Conservation (phyloP, 2,113 vertebrate species). For the Carlito syrichta region DNA sequence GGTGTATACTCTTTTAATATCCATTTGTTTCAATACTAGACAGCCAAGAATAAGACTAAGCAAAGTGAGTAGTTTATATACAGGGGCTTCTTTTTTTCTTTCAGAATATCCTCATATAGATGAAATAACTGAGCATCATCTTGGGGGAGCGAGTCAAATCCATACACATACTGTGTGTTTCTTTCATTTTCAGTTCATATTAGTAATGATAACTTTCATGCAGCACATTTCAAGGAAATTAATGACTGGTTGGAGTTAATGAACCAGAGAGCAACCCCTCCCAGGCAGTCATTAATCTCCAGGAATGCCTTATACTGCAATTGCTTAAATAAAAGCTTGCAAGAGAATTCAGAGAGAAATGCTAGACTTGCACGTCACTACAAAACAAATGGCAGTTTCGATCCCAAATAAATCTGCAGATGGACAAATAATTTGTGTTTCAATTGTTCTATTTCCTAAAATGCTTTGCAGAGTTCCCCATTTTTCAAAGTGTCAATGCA, state of each 20-base stretch:
- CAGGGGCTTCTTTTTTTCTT: background rate
- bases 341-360: constrained; percentile 53
- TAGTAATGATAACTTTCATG: constrained; percentile 62
- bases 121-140: constrained; percentile 37
- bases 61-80: background rate
- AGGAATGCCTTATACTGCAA: constrained; percentile 33
- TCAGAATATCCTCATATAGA: background rate
- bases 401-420: constrained; percentile 63
- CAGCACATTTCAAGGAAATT: constrained; percentile 55
- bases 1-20: background rate
- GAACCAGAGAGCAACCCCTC: constrained; percentile 59
- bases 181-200: constrained; percentile 64
- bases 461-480: constrained; percentile 26
- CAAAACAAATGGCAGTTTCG: constrained; percentile 66
- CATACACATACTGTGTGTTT: constrained; percentile 24
- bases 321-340: constrained; percentile 62
- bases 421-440: constrained; percentile 62
- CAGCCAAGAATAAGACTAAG: background rate
- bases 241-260: constrained; percentile 69
- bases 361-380: constrained; percentile 21
- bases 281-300: constrained; percentile 67
- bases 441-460: constrained; percentile 57
- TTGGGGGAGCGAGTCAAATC: background rate
- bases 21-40: background rate
- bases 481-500: background rate